Evolutionary conservation across 2,113 vertebrate species (phyloP).

Genomic region (Melospiza melodia): DNA sequence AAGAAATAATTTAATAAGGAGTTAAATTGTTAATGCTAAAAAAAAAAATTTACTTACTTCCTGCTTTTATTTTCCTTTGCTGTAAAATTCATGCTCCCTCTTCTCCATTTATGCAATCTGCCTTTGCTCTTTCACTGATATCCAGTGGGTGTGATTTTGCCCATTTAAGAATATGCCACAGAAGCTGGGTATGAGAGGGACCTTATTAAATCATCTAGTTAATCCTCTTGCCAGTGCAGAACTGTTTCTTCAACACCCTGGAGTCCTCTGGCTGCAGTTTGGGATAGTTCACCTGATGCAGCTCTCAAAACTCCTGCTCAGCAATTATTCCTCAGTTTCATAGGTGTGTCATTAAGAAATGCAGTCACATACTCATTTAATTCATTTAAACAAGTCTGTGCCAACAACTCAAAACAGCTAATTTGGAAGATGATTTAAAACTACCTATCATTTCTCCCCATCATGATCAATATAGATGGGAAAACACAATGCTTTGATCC

Average conservation of each 20-base stretch:
- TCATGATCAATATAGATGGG: neutral
- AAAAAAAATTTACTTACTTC: neutral
- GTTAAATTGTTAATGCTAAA: neutral
- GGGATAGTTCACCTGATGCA: neutral
- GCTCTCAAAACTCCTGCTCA: neutral
- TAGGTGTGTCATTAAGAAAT: neutral
- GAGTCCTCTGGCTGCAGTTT: neutral
- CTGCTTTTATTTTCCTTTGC: conserved; percentile 6
- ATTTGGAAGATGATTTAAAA: neutral
- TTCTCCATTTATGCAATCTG: neutral
- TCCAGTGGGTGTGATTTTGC: neutral
- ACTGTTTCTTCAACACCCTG: neutral
- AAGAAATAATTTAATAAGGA: neutral
- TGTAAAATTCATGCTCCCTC: neutral
- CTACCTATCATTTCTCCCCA: neutral
- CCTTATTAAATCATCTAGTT: neutral
- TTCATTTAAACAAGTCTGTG: neutral
- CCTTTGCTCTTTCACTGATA: neutral
- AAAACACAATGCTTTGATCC: neutral
- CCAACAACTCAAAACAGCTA: neutral
- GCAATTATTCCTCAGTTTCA: neutral
- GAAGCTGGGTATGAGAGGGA: neutral
- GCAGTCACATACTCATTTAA: neutral
- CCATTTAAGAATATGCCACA: neutral
- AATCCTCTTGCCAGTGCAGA: neutral